Base-by-base conservation (phyloP, 2,888 invertebrate genomes). In the Pristionchus arcanus region DNA sequence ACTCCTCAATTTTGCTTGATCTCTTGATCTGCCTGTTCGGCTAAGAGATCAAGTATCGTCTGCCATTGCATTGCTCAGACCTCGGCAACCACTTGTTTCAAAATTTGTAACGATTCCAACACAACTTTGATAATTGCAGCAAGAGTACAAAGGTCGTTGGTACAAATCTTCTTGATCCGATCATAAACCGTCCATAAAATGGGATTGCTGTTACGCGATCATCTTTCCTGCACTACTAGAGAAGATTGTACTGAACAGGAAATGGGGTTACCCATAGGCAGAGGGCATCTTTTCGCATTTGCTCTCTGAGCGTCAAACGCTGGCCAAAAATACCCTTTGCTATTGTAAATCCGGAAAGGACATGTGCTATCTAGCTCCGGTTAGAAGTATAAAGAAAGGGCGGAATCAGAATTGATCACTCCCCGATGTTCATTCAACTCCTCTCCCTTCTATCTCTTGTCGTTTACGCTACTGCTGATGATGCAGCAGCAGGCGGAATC, bases 281-380 rank as follows among this genome's bases (percentile, higher is more conserved):
- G 1, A 55, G 1, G 21, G 55, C 3, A 71, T 71, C 42, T 16
- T 34, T 31, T 71, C 13, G 16, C 31, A 15, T 71, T 63, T 71
- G 68, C 68, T 71, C 68, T 31, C 68, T 71, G 68, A 71, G 34
- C 68, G 66, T 66, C 66, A 66, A 34, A 11, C n/a, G 63, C n/a
- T 15, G 31, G 28, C 68, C 31, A 15, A 31, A 74, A 74, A 37
- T 74, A 34, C 37, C 74, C 37, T 19, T 37, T 37, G 31, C 71
- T 1, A 37, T 25, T 0, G 37, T 1, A 37, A 74, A 74, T 74
- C 42, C 74, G 5, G 21, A 74, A 11, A 74, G 74, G 15, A n/a
- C 74, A 74, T 25, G 37, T 63, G 63, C n/a, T 63, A 63, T 63
- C n/a, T 37, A 42, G 74, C 74, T 1, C 4, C 7, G 21, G 37